Evolutionary conservation across 2,888 invertebrate genomes (phyloP).

Genomic region (Dryobotodes eremita): DNA sequence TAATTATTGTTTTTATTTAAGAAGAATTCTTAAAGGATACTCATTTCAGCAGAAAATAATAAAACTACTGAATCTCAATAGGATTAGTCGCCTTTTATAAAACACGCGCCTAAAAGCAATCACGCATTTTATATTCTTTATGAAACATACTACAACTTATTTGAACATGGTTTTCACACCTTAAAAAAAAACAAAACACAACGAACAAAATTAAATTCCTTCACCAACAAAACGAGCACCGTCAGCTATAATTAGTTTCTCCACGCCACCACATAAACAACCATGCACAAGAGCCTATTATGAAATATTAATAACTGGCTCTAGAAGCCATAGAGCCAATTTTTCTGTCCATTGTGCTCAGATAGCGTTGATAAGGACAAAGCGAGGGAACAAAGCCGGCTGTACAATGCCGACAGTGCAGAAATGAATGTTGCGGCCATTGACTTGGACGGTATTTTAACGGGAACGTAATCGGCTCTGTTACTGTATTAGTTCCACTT

Average conservation of each 20-base stretch:
- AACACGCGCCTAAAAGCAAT: too few relatives aligned
- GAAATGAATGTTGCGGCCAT: constrained; percentile 63
- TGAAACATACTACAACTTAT: neutral
- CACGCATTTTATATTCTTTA: neutral
- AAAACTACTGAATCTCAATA: too few relatives aligned
- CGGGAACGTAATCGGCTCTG: constrained; percentile 59
- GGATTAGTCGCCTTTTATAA: too few relatives aligned
- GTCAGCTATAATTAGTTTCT: constrained; percentile 67
- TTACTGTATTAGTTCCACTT: constrained; percentile 52
- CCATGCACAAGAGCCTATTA: constrained; percentile 74
- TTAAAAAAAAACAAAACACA: neutral
- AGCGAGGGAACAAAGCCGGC: constrained; percentile 67
- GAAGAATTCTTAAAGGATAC: neutral
- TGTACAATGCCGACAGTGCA: constrained; percentile 70
- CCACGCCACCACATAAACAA: constrained; percentile 49
- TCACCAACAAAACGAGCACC: constrained; percentile 6
- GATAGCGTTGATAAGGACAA: constrained; percentile 81
- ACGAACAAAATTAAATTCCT: constrained; percentile 29
- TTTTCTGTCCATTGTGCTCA: constrained; percentile 84
- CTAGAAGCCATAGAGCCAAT: constrained; percentile 85
- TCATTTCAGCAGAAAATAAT: neutral
- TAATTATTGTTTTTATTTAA: neutral
- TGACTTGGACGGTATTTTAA: constrained; percentile 62
- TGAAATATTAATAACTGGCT: constrained; percentile 82
- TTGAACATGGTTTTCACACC: neutral